phyloP scores from a whole-genome alignment of 53 echinoderm and acorn worm species.

The Arbacia lixula region DNA sequence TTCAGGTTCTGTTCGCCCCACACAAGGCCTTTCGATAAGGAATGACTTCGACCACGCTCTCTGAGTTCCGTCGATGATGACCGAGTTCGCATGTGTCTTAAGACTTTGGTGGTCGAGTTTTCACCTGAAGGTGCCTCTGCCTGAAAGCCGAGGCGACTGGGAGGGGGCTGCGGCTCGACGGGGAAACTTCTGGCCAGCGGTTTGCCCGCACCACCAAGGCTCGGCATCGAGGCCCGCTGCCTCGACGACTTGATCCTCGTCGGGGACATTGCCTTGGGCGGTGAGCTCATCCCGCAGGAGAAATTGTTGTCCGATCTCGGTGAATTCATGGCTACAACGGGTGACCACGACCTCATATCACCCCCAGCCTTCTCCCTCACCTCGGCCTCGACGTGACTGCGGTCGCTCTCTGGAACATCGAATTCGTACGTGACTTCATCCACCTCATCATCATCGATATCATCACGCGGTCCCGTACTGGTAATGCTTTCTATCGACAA shows the following conservation, averaged over 20 bases:
- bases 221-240: constrained; percentile 11
- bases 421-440: constrained; percentile 45
- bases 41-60: background rate
- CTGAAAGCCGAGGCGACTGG: background rate
- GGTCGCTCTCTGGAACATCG: constrained; percentile 48
- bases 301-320: background rate
- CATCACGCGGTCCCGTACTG: constrained; percentile 43
- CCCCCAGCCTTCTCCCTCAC: background rate
- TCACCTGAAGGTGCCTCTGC: background rate
- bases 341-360: background rate
- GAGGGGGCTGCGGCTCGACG: constrained; percentile 26
- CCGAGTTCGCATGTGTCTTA: constrained; percentile 42
- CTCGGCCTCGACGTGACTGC: constrained; percentile 23
- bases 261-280: background rate
- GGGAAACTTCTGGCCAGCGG: background rate
- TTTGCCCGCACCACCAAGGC: background rate
- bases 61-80: constrained; percentile 21
- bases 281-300: background rate
- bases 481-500: constrained; percentile 57
- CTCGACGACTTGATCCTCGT: constrained; percentile 25
- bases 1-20: constrained; percentile 10
- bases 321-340: background rate
- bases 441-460: constrained; percentile 31
- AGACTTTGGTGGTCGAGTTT: constrained; percentile 21
- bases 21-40: constrained; percentile 35